phyloP scores from a whole-genome alignment of 2,113 vertebrate genomes.

The Brienomyrus brachyistius region DNA sequence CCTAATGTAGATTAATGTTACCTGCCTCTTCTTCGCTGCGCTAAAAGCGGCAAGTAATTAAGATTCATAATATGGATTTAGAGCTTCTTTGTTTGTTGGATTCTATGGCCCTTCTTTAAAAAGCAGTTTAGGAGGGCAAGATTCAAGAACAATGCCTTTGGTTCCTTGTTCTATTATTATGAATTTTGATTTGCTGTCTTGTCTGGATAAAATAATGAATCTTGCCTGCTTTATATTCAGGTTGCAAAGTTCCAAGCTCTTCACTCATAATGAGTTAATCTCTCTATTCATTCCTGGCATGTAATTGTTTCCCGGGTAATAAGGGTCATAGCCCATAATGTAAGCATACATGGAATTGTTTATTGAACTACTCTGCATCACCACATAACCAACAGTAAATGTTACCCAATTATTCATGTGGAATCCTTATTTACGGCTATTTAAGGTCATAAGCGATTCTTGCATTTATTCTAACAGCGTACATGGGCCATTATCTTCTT shows the following conservation, averaged over 20 bases:
- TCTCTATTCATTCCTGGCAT: conserved; percentile 58
- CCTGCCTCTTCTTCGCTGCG: conserved; percentile 68
- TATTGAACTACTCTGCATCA: neutral
- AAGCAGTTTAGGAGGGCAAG: conserved; percentile 32
- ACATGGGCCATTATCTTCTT: neutral
- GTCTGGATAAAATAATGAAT: neutral
- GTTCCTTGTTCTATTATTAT: neutral
- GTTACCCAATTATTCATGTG: neutral
- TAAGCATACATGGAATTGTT: neutral
- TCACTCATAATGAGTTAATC: conserved; percentile 55
- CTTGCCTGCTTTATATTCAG: neutral
- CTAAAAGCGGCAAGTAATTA: conserved; percentile 79
- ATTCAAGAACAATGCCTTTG: conserved; percentile 48
- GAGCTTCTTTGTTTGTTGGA: conserved; percentile 66
- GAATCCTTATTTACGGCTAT: neutral
- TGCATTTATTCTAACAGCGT: neutral
- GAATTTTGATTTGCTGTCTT: conserved; percentile 8
- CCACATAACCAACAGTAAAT: neutral
- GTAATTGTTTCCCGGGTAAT: conserved; percentile 50
- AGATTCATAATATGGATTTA: conserved; percentile 77
- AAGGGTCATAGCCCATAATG: conserved; percentile 37
- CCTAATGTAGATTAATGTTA: conserved; percentile 88
- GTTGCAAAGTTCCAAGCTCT: conserved; percentile 43
- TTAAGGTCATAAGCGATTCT: neutral
- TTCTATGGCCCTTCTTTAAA: conserved; percentile 66